Conservation (phyloP, 2,888 invertebrate genomes). For the Enoplolaimus lenunculus region DNA sequence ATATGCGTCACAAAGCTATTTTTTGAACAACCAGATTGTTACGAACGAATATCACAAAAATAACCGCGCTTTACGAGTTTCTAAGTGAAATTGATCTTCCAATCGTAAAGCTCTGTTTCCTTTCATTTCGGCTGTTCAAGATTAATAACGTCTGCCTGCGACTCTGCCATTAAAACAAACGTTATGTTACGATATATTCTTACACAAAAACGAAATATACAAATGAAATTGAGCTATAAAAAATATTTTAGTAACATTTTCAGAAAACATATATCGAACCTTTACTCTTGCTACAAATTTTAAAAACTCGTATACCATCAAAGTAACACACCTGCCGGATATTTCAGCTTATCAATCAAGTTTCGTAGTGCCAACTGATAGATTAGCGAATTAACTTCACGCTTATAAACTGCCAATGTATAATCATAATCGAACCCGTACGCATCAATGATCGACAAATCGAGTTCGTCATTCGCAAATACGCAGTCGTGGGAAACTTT, state of each 20-base stretch:
- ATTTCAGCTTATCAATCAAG: conserved; percentile 66
- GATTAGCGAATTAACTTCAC: conserved; percentile 68
- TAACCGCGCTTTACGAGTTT: too few species aligned
- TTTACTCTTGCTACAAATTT: not conserved
- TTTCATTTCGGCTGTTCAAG: too few species aligned
- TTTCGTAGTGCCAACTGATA: conserved; percentile 76
- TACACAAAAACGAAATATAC: too few species aligned
- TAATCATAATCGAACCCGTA: conserved; percentile 90
- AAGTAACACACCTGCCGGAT: conserved; percentile 11
- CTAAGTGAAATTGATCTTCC: too few species aligned
- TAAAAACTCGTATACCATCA: too few species aligned
- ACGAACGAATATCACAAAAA: too few species aligned
- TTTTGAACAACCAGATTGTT: too few species aligned
- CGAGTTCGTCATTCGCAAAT: conserved; percentile 88
- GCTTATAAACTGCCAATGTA: conserved; percentile 84
- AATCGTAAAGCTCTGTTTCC: too few species aligned
- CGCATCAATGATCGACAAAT: conserved; percentile 73
- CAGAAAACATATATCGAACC: conserved; percentile 17
- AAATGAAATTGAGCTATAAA: conserved; percentile 2
- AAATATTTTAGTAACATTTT: conserved; percentile 11
- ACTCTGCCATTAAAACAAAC: too few species aligned
- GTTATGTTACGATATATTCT: too few species aligned
- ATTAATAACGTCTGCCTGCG: too few species aligned
- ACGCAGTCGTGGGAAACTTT: conserved; percentile 60
- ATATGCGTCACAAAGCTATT: too few species aligned